These are phyloP conservation scores for Leptinotarsa defecta DNA, from an alignment of 1,140 invertebrate species.

Conservation along the genomic window DNA sequence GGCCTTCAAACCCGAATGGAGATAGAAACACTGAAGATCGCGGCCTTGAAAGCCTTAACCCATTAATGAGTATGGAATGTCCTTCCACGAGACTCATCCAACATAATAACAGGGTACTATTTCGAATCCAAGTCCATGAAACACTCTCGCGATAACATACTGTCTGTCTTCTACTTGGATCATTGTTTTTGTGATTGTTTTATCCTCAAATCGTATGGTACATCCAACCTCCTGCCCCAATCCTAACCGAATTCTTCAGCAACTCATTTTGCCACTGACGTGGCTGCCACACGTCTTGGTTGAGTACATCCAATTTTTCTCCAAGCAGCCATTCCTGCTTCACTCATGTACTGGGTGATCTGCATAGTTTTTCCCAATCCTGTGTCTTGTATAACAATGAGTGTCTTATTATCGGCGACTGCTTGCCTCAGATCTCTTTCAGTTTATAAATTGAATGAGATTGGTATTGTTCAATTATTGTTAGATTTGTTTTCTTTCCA, in stretches of 20 bases:
- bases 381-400: constrained; percentile 53
- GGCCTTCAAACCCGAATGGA: too few relatives aligned
- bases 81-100: constrained; percentile 98
- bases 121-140: constrained; percentile 88
- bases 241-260: constrained; percentile 97
- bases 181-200: constrained; percentile 93
- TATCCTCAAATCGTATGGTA: constrained; percentile 99
- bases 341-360: constrained; percentile 97
- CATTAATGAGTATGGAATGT: constrained; percentile 93
- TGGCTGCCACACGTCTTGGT: constrained; percentile 94
- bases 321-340: constrained; percentile 88
- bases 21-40: too few relatives aligned
- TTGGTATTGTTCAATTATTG: constrained; percentile 94
- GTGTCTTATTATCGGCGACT: constrained; percentile 79
- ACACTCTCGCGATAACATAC: constrained; percentile 98
- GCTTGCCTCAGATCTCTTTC: constrained; percentile 79
- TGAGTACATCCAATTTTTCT: constrained; percentile 99
- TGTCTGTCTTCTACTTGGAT: constrained; percentile 99
- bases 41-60: too few relatives aligned
- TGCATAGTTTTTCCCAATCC: constrained; percentile 93
- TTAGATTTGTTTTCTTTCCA: constrained; percentile 66
- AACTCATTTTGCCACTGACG: constrained; percentile 98
- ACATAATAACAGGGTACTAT: constrained; percentile 94
- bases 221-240: constrained; percentile 98
- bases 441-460: constrained; percentile 90